These are phyloP conservation scores for Apistogramma diplotaenia DNA, from an alignment of 2,113 vertebrate genomes.

Conservation along the genomic window DNA sequence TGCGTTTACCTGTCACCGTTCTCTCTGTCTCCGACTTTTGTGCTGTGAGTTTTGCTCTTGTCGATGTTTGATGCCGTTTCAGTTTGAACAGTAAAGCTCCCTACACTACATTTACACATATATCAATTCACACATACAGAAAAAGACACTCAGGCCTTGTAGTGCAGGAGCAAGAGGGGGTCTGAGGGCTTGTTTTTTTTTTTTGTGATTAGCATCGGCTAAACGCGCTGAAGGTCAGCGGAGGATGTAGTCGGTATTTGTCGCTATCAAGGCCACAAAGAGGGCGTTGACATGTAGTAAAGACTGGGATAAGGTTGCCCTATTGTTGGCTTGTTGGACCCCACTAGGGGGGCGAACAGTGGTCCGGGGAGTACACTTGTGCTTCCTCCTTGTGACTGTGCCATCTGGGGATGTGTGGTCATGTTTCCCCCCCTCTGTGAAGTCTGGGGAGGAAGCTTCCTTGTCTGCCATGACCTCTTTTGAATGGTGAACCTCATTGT, in stretches of 20 bases:
- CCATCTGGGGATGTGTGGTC: constrained; percentile 78
- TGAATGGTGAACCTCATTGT: constrained; percentile 81
- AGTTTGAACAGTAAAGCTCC: constrained; percentile 73
- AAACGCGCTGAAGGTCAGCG: constrained; percentile 85
- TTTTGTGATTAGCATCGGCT: constrained; percentile 60
- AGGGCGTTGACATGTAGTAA: constrained; percentile 67
- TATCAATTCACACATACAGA: constrained; percentile 66
- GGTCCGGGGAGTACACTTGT: constrained; percentile 91
- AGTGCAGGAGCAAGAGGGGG: constrained; percentile 75
- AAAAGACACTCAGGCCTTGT: constrained; percentile 71
- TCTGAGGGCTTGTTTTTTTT: constrained; percentile 59
- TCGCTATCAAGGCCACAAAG: constrained; percentile 75
- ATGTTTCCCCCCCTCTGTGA: constrained; percentile 77
- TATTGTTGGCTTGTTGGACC: constrained; percentile 88
- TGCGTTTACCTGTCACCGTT: constrained; percentile 34
- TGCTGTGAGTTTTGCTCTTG: constrained; percentile 48
- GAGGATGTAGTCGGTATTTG: constrained; percentile 78
- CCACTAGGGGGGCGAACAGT: constrained; percentile 90
- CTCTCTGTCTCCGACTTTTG: constrained; percentile 29
- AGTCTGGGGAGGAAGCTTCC: constrained; percentile 81
- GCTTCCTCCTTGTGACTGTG: constrained; percentile 85
- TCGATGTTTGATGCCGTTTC: constrained; percentile 64
- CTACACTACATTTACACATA: constrained; percentile 72
- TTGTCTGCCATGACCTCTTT: constrained; percentile 78
- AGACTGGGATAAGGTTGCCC: constrained; percentile 64